phyloP scores from a whole-genome alignment of 2,797 vertebrate genomes.

The Prionace glauca region DNA sequence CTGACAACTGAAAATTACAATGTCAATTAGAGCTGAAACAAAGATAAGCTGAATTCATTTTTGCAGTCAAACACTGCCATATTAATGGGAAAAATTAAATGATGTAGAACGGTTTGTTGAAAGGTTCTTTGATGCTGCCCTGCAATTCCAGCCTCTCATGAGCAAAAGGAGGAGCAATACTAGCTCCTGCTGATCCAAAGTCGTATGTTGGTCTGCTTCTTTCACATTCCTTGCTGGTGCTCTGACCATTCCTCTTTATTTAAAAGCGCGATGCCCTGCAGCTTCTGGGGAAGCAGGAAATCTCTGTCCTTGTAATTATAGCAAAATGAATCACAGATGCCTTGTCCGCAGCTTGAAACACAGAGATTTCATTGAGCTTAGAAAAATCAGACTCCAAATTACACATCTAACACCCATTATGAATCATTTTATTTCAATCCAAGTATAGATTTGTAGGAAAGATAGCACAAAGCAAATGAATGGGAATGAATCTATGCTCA shows the following conservation, averaged over 20 bases:
- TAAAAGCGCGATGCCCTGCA: not conserved
- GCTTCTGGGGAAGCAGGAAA: conserved; percentile 19
- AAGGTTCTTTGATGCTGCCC: not conserved
- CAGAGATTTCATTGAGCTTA: conserved; percentile 17
- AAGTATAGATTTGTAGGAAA: not conserved
- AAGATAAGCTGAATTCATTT: not conserved
- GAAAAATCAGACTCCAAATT: conserved; percentile 18
- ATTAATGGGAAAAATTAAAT: not conserved
- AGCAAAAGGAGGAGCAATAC: not conserved
- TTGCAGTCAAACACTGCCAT: not conserved
- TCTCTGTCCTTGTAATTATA: not conserved
- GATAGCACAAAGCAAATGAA: not conserved
- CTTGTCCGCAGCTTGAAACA: conserved; percentile 10
- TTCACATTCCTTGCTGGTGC: not conserved
- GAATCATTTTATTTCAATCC: conserved; percentile 13
- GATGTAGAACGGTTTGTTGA: not conserved
- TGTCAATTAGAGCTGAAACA: not conserved
- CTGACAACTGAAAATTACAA: not conserved
- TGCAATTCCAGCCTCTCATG: not conserved
- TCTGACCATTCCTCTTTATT: not conserved
- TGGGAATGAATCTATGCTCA: not conserved
- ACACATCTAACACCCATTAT: not conserved
- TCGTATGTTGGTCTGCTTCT: not conserved
- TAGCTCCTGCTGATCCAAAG: not conserved
- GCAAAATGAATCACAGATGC: conserved; percentile 25